Evolutionary conservation across 2,888 invertebrate species (phyloP).

Genomic region (Epirrhoe tristata): DNA sequence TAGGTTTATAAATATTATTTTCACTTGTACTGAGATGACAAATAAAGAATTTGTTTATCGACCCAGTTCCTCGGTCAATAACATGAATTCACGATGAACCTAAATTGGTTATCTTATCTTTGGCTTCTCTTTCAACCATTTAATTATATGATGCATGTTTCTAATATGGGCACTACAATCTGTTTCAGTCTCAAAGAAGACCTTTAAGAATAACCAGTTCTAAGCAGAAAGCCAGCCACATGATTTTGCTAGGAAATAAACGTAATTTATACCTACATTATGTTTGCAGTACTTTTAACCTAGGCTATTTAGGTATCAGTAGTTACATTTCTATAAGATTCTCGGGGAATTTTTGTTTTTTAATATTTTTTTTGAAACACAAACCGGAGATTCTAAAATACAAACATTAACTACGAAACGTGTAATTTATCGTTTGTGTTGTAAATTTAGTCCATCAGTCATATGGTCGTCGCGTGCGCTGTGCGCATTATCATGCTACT

Average conservation of each 20-base stretch:
- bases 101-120: slow-evolving; percentile 74
- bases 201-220: slow-evolving; percentile 8
- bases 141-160: slow-evolving; percentile 54
- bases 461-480: slow-evolving; percentile 75
- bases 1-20: background rate
- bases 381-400: too few species aligned
- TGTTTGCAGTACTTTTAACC: background rate
- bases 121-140: slow-evolving; percentile 70
- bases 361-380: too few species aligned
- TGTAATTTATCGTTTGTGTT: background rate
- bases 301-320: too few species aligned
- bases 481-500: slow-evolving; percentile 60
- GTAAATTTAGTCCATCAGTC: slow-evolving; percentile 56
- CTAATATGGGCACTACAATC: background rate
- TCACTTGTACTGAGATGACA: background rate
- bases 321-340: too few species aligned
- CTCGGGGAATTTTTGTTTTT: too few species aligned
- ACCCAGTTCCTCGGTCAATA: slow-evolving; percentile 65
- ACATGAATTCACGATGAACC: slow-evolving; percentile 64
- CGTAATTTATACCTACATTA: background rate
- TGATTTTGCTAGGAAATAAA: too few species aligned
- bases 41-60: slow-evolving; percentile 33
- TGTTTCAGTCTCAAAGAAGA: slow-evolving; percentile 14
- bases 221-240: background rate
- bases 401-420: background rate